phyloP scores from a whole-genome alignment of 1,140 invertebrate species.

The Drosophila pseudoobscura region DNA sequence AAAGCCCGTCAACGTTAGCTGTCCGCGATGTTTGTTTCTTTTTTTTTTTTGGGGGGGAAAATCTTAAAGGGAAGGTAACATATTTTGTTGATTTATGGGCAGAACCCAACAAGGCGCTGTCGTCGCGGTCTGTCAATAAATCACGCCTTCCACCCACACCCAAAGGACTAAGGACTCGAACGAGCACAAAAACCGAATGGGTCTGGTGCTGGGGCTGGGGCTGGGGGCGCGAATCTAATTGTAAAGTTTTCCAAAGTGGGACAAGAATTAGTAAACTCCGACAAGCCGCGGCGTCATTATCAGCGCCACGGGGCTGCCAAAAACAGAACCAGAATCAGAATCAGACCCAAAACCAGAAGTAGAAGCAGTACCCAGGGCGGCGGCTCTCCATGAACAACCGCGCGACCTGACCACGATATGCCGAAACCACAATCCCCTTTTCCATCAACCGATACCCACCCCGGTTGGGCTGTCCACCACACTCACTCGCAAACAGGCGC shows the following conservation, averaged over 20 bases:
- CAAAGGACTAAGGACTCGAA: neutral
- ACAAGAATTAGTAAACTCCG: constrained; percentile 46
- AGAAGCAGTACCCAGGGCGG: neutral
- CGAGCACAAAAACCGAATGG: constrained; percentile 30
- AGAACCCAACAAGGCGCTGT: constrained; percentile 36
- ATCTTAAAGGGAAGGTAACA: constrained; percentile 46
- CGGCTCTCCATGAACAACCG: neutral
- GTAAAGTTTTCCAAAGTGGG: constrained; percentile 72
- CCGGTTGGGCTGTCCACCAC: neutral
- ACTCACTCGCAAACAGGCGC: neutral
- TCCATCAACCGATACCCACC: neutral
- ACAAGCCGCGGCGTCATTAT: constrained; percentile 60
- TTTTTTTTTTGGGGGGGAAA: neutral
- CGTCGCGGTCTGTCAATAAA: constrained; percentile 59
- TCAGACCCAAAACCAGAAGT: neutral
- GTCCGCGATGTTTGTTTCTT: neutral
- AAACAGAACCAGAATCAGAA: too few species aligned
- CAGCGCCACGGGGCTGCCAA: constrained; percentile 34
- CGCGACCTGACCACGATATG: constrained; percentile 3
- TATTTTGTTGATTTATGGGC: constrained; percentile 65
- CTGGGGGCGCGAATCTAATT: constrained; percentile 67
- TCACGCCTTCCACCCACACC: constrained; percentile 42
- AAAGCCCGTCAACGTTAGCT: constrained; percentile 1
- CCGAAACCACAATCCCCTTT: neutral
- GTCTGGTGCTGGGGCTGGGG: neutral